phyloP scores from a whole-genome alignment of 2,888 invertebrate genomes.

The Gasteruption jaculator region DNA sequence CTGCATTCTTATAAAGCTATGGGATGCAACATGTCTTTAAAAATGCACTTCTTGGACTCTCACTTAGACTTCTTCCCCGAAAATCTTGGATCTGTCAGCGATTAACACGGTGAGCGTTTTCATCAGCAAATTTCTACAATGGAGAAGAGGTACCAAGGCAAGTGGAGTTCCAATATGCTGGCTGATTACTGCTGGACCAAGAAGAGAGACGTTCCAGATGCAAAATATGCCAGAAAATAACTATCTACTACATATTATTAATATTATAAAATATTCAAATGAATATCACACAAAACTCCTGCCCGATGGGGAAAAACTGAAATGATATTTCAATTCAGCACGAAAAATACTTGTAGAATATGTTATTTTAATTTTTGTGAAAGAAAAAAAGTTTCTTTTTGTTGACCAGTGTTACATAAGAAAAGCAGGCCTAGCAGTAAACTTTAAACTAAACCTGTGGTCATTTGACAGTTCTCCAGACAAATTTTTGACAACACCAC shows the following conservation, averaged over 20 bases:
- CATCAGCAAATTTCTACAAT: background rate
- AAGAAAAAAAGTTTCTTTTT: too few species aligned
- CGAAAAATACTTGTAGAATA: too few species aligned
- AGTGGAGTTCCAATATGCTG: background rate
- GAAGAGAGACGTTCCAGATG: background rate
- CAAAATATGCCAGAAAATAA: background rate
- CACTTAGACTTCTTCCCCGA: conserved; percentile 4
- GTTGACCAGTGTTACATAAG: too few species aligned
- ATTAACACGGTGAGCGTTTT: background rate
- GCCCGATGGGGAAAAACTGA: too few species aligned
- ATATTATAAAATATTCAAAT: background rate
- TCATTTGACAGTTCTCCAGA: too few species aligned
- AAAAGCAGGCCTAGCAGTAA: too few species aligned
- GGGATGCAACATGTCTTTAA: background rate
- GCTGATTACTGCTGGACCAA: background rate
- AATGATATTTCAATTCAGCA: too few species aligned
- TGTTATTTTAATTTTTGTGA: too few species aligned
- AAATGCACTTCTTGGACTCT: conserved; percentile 6
- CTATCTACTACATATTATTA: background rate
- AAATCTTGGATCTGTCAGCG: conserved; percentile 2
- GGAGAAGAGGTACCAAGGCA: background rate
- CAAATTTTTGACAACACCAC: too few species aligned
- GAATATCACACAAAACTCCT: too few species aligned
- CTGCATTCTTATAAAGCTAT: conserved; percentile 15
- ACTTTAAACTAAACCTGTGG: too few species aligned